Percentiles rank a stretch among this genome's conserved stretches.
These are phyloP conservation scores for Eustalomyia histrio DNA, from an alignment of 2,888 invertebrate genomes.

Conservation along the genomic window DNA sequence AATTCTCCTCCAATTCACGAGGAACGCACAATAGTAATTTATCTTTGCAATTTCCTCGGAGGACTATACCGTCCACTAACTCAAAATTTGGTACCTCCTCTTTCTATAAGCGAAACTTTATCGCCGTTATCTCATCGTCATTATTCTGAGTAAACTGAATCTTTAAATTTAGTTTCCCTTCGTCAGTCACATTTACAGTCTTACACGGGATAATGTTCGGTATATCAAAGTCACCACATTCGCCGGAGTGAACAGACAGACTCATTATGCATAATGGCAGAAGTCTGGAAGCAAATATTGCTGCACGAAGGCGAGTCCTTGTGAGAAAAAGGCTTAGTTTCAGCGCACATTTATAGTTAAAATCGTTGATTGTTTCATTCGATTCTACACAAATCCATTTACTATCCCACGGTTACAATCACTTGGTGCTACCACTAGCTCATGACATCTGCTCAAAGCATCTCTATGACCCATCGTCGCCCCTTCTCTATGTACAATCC, in stretches of 20 bases:
- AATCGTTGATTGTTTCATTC: too few relatives aligned
- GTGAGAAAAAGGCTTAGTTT: too few relatives aligned
- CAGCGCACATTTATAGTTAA: too few relatives aligned
- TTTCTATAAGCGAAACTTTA: conserved; percentile 62
- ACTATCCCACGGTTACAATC: too few relatives aligned
- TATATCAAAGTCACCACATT: conserved; percentile 28
- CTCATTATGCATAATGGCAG: too few relatives aligned
- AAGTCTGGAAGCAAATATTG: too few relatives aligned
- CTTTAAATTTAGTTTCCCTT: conserved; percentile 50
- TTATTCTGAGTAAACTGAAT: conserved; percentile 58
- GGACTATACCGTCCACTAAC: conserved; percentile 61
- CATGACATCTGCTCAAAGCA: too few relatives aligned
- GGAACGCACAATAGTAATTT: conserved; percentile 65
- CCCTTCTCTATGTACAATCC: conserved; percentile 74
- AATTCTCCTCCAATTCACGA: conserved; percentile 65
- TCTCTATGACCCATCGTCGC: too few relatives aligned
- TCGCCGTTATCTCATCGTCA: conserved; percentile 65
- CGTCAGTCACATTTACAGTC: conserved; percentile 40
- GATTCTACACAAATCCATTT: too few relatives aligned
- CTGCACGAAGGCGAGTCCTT: too few relatives aligned
- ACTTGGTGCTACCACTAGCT: too few relatives aligned
- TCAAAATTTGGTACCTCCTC: conserved; percentile 50
- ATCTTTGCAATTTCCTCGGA: conserved; percentile 36
- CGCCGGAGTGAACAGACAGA: background rate
- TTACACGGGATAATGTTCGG: conserved; percentile 41